Evolutionary conservation across 2,797 vertebrate species (phyloP), one percentile per base, ranked within the genome.

Genomic region (Brachymystax lenok): DNA sequence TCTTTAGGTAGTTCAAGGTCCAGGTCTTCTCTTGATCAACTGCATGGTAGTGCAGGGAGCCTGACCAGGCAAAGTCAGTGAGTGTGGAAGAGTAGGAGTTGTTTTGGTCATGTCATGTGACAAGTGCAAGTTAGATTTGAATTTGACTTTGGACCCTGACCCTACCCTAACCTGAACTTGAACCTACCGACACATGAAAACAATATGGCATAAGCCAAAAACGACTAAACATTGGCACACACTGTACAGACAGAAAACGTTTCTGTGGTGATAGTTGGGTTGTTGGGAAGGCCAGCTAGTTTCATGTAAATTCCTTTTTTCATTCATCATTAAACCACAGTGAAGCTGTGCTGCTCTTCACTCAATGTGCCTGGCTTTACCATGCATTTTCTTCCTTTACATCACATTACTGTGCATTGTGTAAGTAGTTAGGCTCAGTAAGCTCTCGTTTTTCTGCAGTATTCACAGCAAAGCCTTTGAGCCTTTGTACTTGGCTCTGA

Each of bases 391-490:
- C 14, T 46, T 46, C 40, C 66, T 40, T 81, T 74, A 82, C 73
- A 73, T 77, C 84, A 72, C 82, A 67, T n/a, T 0, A 59, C 76
- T 84, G 16, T 17, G 33, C 79, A 80, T 88, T 90, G 82, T 88
- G 85, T 46, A 40, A 66, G 80, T 78, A 84, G 75, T 82, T 72
- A 76, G 77, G 75, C 80, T 77, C 79, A 83, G 73, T 76, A 51
- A 85, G 85, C 83, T 81, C 82, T 76, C 7, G 70, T 80, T 87
- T 13, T 87, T 84, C 82, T 81, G 75, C 80, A 71, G 79, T 77
- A 83, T 87, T 88, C 83, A 81, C 67, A 59, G 21, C 75, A 19
- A 76, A 83, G 82, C 70, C 83, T 90, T 90, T 89, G 88, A 90
- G 88, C 78, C 82, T 80, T 86, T 84, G 85, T 86, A 66, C 40